Evolutionary conservation across 1,140 invertebrate genomes (phyloP).

Genomic region (Euschistus heros): DNA sequence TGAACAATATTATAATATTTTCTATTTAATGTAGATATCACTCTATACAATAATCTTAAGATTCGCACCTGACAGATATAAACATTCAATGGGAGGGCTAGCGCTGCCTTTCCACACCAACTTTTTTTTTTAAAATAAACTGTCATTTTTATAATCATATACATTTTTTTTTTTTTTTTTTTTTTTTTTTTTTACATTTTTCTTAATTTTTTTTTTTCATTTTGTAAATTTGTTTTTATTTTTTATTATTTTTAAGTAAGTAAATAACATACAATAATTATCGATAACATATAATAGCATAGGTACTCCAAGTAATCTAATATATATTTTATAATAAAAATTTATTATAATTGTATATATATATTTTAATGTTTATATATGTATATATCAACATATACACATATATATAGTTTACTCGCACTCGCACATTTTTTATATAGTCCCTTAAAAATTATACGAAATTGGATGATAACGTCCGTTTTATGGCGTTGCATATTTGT

Average conservation of each 20-base stretch:
- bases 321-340: conserved; percentile 19
- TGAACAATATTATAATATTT: not conserved
- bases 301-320: conserved; percentile 23
- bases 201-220: not conserved
- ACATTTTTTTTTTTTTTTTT: not conserved
- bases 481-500: not conserved
- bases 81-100: conserved; percentile 23
- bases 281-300: conserved; percentile 24
- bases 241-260: conserved; percentile 7
- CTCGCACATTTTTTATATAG: conserved; percentile 19
- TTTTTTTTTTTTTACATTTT: not conserved
- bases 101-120: conserved; percentile 23
- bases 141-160: conserved; percentile 18
- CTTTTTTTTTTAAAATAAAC: conserved; percentile 20
- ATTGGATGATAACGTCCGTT: conserved; percentile 1
- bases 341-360: conserved; percentile 17
- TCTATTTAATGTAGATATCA: conserved; percentile 25
- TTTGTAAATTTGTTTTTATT: not conserved
- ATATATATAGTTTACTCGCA: conserved; percentile 7
- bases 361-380: too few species aligned
- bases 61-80: conserved; percentile 24
- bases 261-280: conserved; percentile 27
- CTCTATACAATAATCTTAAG: conserved; percentile 20
- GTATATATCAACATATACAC: too few species aligned
- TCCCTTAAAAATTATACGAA: conserved; percentile 15